phyloP scores from a whole-genome alignment of 2,113 vertebrate species.

The Hippolais icterina region DNA sequence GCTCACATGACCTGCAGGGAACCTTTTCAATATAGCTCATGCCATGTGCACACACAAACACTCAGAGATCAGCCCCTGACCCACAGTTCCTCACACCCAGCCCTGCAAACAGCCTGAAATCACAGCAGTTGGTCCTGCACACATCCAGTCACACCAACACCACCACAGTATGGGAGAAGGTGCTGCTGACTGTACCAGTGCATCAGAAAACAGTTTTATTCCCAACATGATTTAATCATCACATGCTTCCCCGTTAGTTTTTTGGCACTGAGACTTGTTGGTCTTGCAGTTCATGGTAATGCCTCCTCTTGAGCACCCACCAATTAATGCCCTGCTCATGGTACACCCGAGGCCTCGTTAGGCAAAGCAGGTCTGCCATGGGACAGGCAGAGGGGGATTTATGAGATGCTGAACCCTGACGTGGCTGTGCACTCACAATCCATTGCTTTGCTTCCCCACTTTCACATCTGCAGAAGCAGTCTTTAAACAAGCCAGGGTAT shows the following conservation, averaged over 20 bases:
- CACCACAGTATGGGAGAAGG: accelerated
- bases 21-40: too few relatives aligned
- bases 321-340: background rate
- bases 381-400: background rate
- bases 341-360: accelerated
- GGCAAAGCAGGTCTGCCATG: background rate
- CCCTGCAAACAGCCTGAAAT: background rate
- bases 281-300: background rate
- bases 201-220: background rate
- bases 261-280: too few relatives aligned
- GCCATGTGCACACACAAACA: background rate
- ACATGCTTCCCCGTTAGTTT: background rate
- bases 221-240: background rate
- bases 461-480: slow-evolving; percentile 39
- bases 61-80: background rate
- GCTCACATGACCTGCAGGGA: background rate
- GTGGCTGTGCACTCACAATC: background rate
- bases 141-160: background rate
- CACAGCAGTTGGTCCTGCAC: background rate
- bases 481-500: background rate
- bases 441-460: background rate
- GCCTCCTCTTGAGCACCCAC: background rate
- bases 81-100: background rate
- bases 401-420: background rate
- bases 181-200: background rate